Base-by-base conservation (phyloP, 2,113 vertebrate species). In the Eolophus roseicapilla region DNA sequence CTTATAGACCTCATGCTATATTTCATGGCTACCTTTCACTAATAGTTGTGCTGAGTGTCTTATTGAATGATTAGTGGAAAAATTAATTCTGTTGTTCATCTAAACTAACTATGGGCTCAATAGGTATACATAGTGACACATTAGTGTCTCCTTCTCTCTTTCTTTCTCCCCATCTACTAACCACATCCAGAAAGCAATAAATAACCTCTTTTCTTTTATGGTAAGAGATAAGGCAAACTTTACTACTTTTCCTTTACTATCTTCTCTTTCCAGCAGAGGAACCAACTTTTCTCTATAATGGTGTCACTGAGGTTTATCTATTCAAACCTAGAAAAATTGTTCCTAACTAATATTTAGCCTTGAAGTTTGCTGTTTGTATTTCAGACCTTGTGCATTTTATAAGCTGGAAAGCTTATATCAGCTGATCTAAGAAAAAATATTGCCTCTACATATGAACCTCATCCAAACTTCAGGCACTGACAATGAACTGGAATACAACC, bases 371-470 rank as follows among this genome's bases (percentile, higher is more conserved):
- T 64, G 37, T 11, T 82, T 86, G 65, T 74, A 29, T 86, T 82
- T 92, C 90, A 94, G 71, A 86, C 35, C 52, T 67, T 62, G 31
- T 50, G 25, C 29, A 28, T 92, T 78, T 88, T 77, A 41, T 41
- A 41, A 41, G 39, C 39, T 41, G 39, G 39, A 13, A 41, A 46
- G 46, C 46, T 92, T 85, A 74, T 44, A 71, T 24, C 16, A 46
- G 20, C 46, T 67, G 50, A 89, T 86, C 76, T 92, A 88, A 88
- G 76, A 89, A 89, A 94, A 89, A 41, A 62, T 73, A 82, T 50
- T 77, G 53, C 81, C 59, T 82, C 41, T 71, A 31, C 20, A 23
- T 67, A 62, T 62, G 41, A 81, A 81, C n/a, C 64, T 76, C 46
- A 73, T 70, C 63, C 69, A 88, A 31, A 76, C 25, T 59, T 77